phyloP scores from a whole-genome alignment of 2,113 vertebrate genomes.

The Ardeotis arabs region DNA sequence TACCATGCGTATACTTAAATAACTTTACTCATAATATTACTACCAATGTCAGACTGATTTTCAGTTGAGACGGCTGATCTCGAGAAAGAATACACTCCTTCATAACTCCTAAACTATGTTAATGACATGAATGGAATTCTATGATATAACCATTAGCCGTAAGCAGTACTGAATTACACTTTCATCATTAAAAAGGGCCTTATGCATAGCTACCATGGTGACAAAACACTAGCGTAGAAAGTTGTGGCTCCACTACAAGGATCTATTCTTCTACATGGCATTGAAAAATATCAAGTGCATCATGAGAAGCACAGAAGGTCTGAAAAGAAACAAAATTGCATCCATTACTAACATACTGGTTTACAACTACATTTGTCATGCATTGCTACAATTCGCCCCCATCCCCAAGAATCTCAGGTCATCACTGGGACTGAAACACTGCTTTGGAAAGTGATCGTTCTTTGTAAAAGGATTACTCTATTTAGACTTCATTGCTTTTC shows the following conservation, averaged over 20 bases:
- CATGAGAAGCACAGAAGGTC: conserved; percentile 53
- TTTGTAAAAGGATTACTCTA: conserved; percentile 70
- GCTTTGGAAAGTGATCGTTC: conserved; percentile 41
- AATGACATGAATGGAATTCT: conserved; percentile 30
- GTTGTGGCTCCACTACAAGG: conserved; percentile 35
- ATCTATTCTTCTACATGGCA: conserved; percentile 10
- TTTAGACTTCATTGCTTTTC: conserved; percentile 66
- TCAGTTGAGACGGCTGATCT: not conserved
- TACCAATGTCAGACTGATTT: not conserved
- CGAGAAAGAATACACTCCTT: not conserved
- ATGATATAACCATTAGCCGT: conserved; percentile 26
- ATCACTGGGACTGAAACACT: conserved; percentile 26
- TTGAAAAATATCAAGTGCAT: conserved; percentile 57
- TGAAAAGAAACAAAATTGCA: conserved; percentile 46
- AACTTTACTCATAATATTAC: not conserved
- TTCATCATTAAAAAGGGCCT: conserved; percentile 15
- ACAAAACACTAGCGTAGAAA: conserved; percentile 52
- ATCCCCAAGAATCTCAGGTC: conserved; percentile 38
- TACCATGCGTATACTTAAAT: not conserved
- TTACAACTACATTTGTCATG: conserved; percentile 48
- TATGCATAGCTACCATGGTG: conserved; percentile 44
- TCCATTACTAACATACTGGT: conserved; percentile 23
- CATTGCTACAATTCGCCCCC: not conserved
- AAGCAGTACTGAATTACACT: conserved; percentile 15
- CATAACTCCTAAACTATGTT: conserved; percentile 10